These are phyloP conservation scores for Herpetotheres cachinnans DNA, from an alignment of 2,113 vertebrate species.

Conservation along the genomic window DNA sequence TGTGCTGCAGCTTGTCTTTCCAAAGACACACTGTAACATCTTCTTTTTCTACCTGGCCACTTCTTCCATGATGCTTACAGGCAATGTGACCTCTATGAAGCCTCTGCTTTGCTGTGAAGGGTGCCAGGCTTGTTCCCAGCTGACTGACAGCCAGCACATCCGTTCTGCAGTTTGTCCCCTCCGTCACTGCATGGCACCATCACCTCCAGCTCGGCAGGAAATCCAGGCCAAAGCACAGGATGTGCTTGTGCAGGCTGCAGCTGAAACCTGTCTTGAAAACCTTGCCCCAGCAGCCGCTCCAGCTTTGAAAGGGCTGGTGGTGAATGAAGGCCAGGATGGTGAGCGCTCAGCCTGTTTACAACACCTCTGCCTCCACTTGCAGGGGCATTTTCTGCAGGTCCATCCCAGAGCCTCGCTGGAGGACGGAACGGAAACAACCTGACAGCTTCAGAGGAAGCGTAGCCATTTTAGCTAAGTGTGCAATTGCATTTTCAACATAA, in stretches of 20 bases:
- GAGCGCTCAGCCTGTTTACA: fast-evolving
- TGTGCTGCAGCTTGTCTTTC: not conserved
- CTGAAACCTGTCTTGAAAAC: fast-evolving
- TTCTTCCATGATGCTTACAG: not conserved
- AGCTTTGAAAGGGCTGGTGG: fast-evolving
- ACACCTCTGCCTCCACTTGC: not conserved
- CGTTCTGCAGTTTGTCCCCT: not conserved
- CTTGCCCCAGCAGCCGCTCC: not conserved
- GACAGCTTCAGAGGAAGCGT: not conserved
- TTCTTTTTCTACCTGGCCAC: not conserved
- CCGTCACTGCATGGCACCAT: fast-evolving
- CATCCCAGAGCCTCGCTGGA: not conserved
- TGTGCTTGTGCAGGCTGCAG: not conserved
- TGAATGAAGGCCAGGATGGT: fast-evolving
- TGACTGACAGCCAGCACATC: not conserved
- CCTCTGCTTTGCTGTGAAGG: not conserved
- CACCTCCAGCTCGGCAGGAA: fast-evolving
- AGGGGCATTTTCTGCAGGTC: not conserved
- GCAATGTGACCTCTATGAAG: fast-evolving
- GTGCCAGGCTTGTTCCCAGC: not conserved
- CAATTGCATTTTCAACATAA: slow-evolving; percentile 46
- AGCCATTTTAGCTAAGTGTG: not conserved
- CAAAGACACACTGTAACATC: fast-evolving
- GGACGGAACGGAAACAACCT: not conserved
- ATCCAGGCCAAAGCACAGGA: not conserved